A percentile compares a stretch with the other conserved stretches of the same genome.
These are phyloP conservation scores for Ophthalmotilapia sp. DNA, from an alignment of 2,113 vertebrate genomes.

Conservation along the genomic window DNA sequence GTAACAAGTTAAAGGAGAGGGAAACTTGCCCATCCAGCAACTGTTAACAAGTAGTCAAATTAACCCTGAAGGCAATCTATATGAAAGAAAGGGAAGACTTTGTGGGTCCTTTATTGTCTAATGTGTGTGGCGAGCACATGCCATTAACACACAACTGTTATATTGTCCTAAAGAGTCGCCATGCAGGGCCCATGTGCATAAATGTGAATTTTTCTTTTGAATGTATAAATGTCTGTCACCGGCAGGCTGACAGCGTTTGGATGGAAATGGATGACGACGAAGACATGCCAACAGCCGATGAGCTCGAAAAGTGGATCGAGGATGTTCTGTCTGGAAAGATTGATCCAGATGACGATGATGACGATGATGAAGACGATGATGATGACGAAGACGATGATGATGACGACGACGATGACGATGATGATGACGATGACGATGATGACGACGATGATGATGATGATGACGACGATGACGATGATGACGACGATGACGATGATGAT, in stretches of 20 bases:
- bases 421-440: constrained; percentile 36
- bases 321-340: constrained; percentile 84
- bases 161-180: not conserved
- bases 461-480: constrained; percentile 42
- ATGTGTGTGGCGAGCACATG: not conserved
- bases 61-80: not conserved
- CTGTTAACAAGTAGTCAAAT: not conserved
- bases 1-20: not conserved
- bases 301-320: constrained; percentile 85
- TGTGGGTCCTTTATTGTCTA: not conserved
- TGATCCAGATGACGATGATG: constrained; percentile 74
- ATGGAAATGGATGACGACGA: constrained; percentile 88
- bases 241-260: constrained; percentile 89
- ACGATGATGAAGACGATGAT: constrained; percentile 21
- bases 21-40: not conserved
- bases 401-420: constrained; percentile 47
- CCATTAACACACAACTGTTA: not conserved
- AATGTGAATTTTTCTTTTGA: not conserved
- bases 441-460: constrained; percentile 39
- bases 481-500: constrained; percentile 15
- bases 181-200: not conserved
- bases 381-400: constrained; percentile 69
- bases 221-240: not conserved
- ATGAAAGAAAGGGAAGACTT: not conserved
- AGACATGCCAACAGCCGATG: constrained; percentile 79